A percentile compares a stretch with the other conserved stretches of the same genome.
Conservation (phyloP, 2,113 vertebrate species). For the Callopanchax toddi region DNA sequence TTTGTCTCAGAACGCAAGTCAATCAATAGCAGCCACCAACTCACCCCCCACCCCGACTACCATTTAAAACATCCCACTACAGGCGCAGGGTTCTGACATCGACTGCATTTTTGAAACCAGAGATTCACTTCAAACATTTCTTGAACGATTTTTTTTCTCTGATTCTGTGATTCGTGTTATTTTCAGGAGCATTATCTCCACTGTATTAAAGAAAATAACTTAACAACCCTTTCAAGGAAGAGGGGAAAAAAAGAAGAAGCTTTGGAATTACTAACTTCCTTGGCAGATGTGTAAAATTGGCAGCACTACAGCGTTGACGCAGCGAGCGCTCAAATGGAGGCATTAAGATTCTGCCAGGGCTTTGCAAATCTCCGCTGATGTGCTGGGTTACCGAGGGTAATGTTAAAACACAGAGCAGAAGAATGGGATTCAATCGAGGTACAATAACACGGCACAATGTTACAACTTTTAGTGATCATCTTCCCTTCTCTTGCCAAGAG, state of each 20-base stretch:
- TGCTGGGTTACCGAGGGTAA: slow-evolving; percentile 36
- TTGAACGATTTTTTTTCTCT: slow-evolving; percentile 7
- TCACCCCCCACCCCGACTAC: slow-evolving; percentile 2
- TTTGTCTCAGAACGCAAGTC: slow-evolving; percentile 59
- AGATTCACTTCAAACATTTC: slow-evolving; percentile 4
- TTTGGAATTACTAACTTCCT: slow-evolving; percentile 36
- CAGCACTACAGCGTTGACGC: slow-evolving; percentile 25
- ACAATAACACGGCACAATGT: slow-evolving; percentile 29
- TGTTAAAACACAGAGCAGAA: slow-evolving; percentile 29
- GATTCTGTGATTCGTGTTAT: slow-evolving; percentile 37
- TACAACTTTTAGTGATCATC: slow-evolving; percentile 25
- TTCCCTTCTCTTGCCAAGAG: slow-evolving; percentile 12
- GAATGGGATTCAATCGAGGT: slow-evolving; percentile 25
- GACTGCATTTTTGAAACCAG: slow-evolving; percentile 36
- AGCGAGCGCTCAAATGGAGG: slow-evolving; percentile 27
- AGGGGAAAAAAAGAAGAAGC: neutral
- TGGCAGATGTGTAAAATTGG: slow-evolving; percentile 46
- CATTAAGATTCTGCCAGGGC: slow-evolving; percentile 51
- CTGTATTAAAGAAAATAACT: slow-evolving; percentile 37
- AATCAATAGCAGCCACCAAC: slow-evolving; percentile 57
- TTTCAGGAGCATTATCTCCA: slow-evolving; percentile 36
- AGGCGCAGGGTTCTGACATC: slow-evolving; percentile 42
- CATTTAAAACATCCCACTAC: slow-evolving; percentile 38
- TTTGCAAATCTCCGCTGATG: slow-evolving; percentile 34
- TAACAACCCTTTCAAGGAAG: slow-evolving; percentile 7